A percentile compares a stretch with the other conserved stretches of the same genome.
phyloP scores from a whole-genome alignment of 2,113 vertebrate genomes.

The Cathartes aura region DNA sequence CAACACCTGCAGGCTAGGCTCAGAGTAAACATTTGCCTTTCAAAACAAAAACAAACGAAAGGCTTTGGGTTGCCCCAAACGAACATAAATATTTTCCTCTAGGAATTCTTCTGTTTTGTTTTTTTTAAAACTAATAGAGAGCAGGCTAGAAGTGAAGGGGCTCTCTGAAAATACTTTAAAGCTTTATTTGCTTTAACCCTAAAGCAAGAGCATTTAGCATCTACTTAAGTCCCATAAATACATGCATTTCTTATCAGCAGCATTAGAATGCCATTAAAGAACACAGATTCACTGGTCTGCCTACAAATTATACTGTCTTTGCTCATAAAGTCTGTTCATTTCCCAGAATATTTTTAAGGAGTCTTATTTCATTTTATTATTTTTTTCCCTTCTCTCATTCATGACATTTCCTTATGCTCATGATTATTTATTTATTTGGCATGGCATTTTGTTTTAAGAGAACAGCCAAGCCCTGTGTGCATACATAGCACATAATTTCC shows the following conservation, averaged over 20 bases:
- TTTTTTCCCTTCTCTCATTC: not conserved
- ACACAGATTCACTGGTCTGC: not conserved
- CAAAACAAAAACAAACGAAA: constrained; percentile 37
- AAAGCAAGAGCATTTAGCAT: not conserved
- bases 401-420: not conserved
- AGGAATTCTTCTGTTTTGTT: not conserved
- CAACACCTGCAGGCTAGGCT: not conserved
- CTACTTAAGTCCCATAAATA: not conserved
- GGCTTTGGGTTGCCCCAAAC: not conserved
- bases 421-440: not conserved
- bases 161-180: not conserved
- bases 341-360: not conserved
- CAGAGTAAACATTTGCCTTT: not conserved
- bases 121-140: not conserved
- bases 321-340: not conserved
- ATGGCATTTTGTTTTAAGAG: not conserved
- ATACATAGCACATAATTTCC: not conserved
- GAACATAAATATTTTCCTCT: constrained; percentile 17
- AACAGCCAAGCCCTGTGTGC: not conserved
- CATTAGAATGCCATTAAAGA: not conserved
- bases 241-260: not conserved
- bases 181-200: not conserved
- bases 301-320: not conserved
- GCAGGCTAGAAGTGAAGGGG: not conserved
- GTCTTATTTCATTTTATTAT: not conserved